Evolutionary conservation across 2,888 invertebrate species (phyloP).

Genomic region (Aradus depressus): DNA sequence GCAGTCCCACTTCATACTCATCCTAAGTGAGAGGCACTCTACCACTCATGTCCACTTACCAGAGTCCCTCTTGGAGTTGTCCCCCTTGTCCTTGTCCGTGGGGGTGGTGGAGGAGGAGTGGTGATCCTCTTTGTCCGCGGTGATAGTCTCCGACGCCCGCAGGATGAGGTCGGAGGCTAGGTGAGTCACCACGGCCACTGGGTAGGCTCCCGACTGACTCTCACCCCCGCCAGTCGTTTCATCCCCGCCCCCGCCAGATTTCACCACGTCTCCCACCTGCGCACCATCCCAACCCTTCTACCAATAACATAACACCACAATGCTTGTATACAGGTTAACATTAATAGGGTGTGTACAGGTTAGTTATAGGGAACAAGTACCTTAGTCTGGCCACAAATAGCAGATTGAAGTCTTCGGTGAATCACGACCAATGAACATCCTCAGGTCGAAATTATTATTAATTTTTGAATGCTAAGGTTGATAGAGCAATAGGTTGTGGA

Average conservation of each 20-base stretch:
- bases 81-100: slow-evolving; percentile 13
- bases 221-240: slow-evolving; percentile 38
- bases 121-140: slow-evolving; percentile 38
- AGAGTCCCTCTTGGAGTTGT: slow-evolving; percentile 11
- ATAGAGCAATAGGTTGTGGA: no score
- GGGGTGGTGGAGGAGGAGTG: slow-evolving; percentile 32
- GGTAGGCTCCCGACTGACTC: slow-evolving; percentile 29
- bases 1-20: no score
- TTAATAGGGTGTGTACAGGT: no score
- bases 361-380: no score
- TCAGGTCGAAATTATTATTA: no score
- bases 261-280: slow-evolving; percentile 27
- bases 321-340: no score
- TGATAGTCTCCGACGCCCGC: slow-evolving; percentile 28
- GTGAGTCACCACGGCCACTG: slow-evolving; percentile 33
- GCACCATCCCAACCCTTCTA: slow-evolving; percentile 25
- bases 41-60: not conserved
- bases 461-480: no score
- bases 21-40: no score
- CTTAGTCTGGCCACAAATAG: no score
- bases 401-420: no score
- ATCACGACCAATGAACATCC: no score
- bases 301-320: no score
- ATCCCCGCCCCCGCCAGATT: slow-evolving; percentile 33
- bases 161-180: slow-evolving; percentile 32